Evolutionary conservation across 2,888 invertebrate species (phyloP).

Genomic region (Drosophila fulvimacula): DNA sequence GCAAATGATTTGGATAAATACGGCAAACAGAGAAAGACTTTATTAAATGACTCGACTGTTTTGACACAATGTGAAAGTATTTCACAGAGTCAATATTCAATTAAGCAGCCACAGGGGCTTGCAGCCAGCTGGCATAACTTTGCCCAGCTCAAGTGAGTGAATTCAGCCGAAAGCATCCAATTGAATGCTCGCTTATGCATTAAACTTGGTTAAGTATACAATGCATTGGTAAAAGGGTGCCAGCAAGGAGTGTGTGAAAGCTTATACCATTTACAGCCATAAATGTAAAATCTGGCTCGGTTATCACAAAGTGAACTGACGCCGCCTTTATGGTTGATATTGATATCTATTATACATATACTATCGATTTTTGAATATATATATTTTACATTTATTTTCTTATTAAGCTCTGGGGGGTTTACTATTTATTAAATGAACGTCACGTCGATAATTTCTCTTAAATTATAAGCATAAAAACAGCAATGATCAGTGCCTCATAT

Average conservation of each 20-base stretch:
- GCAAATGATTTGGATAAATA: slow-evolving; percentile 32
- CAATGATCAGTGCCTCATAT: too few species aligned
- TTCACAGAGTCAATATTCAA: slow-evolving; percentile 9
- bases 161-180: slow-evolving; percentile 6
- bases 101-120: slow-evolving; percentile 11
- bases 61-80: slow-evolving; percentile 20
- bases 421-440: too few species aligned
- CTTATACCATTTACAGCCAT: not conserved
- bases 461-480: too few species aligned
- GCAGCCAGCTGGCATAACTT: slow-evolving; percentile 12
- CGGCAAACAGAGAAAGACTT: slow-evolving; percentile 8
- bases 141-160: slow-evolving; percentile 16
- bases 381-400: not conserved
- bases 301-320: too few species aligned
- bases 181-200: slow-evolving; percentile 24
- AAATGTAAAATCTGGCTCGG: not conserved
- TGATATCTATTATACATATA: too few species aligned
- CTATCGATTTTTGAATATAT: too few species aligned
- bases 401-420: too few species aligned
- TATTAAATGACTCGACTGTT: slow-evolving; percentile 21
- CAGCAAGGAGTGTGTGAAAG: not conserved
- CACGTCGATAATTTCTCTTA: too few species aligned
- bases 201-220: slow-evolving; percentile 19
- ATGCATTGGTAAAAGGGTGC: not conserved
- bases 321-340: too few species aligned